Evolutionary conservation across 2,113 vertebrate genomes (phyloP).

Genomic region (Capreolus pygargus): DNA sequence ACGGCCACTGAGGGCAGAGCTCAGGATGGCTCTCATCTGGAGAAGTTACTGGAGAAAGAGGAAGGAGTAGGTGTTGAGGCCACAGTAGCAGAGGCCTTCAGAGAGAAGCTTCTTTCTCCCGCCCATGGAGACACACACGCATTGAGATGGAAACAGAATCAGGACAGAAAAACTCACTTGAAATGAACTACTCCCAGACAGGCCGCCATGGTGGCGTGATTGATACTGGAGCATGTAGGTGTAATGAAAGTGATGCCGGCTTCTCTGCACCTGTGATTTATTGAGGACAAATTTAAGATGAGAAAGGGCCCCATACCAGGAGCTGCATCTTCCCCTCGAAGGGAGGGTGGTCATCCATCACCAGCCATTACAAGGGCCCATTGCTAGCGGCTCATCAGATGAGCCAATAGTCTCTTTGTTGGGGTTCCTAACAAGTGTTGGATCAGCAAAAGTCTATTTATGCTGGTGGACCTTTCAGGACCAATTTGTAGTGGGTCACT

Average conservation of each 20-base stretch:
- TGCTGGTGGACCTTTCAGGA: constrained; percentile 99
- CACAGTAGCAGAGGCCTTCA: constrained; percentile 33
- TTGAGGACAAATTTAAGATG: constrained; percentile 93
- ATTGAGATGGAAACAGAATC: constrained; percentile 79
- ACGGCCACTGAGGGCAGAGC: background rate
- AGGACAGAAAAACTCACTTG: constrained; percentile 83
- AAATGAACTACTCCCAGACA: constrained; percentile 86
- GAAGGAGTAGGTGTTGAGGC: background rate
- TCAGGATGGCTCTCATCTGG: background rate
- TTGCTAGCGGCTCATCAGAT: constrained; percentile 93
- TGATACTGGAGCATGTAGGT: constrained; percentile 90
- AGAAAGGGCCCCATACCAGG: constrained; percentile 91
- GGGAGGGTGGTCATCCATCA: constrained; percentile 98
- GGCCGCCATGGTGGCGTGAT: constrained; percentile 86
- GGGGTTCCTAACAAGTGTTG: constrained; percentile 99
- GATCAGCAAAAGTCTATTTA: constrained; percentile 99
- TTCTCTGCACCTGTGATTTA: constrained; percentile 92
- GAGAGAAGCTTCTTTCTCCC: background rate
- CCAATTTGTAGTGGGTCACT: constrained; percentile 99
- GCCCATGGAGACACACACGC: constrained; percentile 56
- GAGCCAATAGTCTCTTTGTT: constrained; percentile 98
- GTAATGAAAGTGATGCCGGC: constrained; percentile 91
- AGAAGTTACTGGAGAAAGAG: background rate
- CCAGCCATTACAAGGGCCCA: constrained; percentile 93
- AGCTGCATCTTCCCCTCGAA: constrained; percentile 89